Evolutionary conservation across 2,888 invertebrate genomes (phyloP).

Genomic region (Zhengitettix transpicula): DNA sequence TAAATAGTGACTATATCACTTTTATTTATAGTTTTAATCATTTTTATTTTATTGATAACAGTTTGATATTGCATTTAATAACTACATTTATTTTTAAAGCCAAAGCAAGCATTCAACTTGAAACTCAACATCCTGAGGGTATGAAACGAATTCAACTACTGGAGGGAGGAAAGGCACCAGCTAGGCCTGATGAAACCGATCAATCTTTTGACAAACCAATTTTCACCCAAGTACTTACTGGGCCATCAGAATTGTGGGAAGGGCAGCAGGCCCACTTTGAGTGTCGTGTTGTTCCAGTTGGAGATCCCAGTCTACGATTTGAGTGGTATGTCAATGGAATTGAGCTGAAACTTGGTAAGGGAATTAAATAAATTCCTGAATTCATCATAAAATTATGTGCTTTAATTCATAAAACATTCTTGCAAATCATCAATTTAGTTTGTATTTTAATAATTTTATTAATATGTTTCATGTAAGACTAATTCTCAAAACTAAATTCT

Average conservation of each 20-base stretch:
- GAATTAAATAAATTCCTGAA: too few relatives aligned
- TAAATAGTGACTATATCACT: too few relatives aligned
- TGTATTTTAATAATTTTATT: too few relatives aligned
- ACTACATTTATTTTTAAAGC: conserved; percentile 29
- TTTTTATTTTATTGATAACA: not conserved
- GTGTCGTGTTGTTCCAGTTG: conserved; percentile 81
- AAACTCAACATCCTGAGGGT: conserved; percentile 85
- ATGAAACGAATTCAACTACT: conserved; percentile 77
- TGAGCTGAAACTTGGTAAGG: conserved; percentile 72
- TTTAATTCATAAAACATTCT: too few relatives aligned
- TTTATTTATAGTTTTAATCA: not conserved
- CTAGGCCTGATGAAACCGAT: conserved; percentile 55
- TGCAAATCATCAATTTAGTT: too few relatives aligned
- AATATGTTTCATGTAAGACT: too few relatives aligned
- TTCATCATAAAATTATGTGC: too few relatives aligned
- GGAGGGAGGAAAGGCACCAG: conserved; percentile 53
- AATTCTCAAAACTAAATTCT: too few relatives aligned
- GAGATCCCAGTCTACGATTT: conserved; percentile 79
- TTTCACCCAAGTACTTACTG: conserved; percentile 73
- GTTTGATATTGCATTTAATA: not conserved
- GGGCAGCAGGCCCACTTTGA: conserved; percentile 83
- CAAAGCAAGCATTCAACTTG: conserved; percentile 72
- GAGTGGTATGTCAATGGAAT: conserved; percentile 94
- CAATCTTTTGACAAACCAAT: conserved; percentile 78
- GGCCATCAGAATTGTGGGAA: conserved; percentile 81